Base-by-base conservation (phyloP, 2,888 invertebrate genomes). In the Electrophaes corylata region DNA sequence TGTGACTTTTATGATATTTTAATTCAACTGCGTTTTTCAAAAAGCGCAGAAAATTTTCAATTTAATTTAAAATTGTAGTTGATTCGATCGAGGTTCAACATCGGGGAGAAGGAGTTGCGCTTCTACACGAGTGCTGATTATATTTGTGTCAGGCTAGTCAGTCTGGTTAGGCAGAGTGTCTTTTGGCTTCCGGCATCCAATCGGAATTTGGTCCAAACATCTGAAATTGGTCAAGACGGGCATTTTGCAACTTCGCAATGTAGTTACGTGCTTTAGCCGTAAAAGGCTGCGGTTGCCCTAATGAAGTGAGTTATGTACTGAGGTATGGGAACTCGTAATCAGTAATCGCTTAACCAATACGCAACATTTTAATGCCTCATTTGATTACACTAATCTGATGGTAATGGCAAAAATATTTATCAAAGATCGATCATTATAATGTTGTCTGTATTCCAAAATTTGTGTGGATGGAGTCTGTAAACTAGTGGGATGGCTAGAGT, bases 221-320 rank as follows among this genome's bases (percentile, higher is more conserved):
- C 60, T 51, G 52, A 62, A 57, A 60, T 58, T 62, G 58, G 62
- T 50, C 50, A 57, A n/a, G 52, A 57, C 60, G 16, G 56, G 58
- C 58, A 54, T 66, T 65, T 66, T 46, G 61, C 51, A 60, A 60
- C 46, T 35, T 49, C 45, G 49, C 26, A 47, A 51, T 43, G 43
- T 29, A 35, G 47, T 60, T 60, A 60, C 55, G 54, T 51, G 23
- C 19, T 31, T 58, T 53, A 43, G 4, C 66, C 50, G 53, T 60
- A 61, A 41, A 64, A 61, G 62, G 64, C 57, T 62, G 53, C 31
- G 58, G 54, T 54, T 59, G 57, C 31, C 51, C 48, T 62, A 62
- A 66, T 59, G 62, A 61, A 62, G 62, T 55, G 49, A 62, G 57
- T 62, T 58, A 57, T 52, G 47, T 12, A 37, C 37, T 59, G 55